A percentile compares a stretch with the other conserved stretches of the same genome.
These are phyloP conservation scores for Rhopalosiphum padi DNA, from an alignment of 1,140 invertebrate species.

Conservation along the genomic window DNA sequence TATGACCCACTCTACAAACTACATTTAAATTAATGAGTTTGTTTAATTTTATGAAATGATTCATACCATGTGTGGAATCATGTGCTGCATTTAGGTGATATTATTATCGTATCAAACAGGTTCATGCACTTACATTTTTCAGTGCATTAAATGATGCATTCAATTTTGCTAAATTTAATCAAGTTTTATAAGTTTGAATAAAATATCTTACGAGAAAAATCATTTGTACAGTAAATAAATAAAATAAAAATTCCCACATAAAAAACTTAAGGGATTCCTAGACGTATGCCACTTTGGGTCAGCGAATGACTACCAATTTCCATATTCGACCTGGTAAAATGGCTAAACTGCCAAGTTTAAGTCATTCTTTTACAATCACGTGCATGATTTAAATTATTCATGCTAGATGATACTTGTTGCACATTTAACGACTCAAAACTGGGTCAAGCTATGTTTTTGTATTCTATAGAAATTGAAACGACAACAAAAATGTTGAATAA, in stretches of 20 bases:
- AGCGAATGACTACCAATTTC: background rate
- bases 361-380: slow-evolving; percentile 26
- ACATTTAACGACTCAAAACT: slow-evolving; percentile 16
- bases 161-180: background rate
- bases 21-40: slow-evolving; percentile 27
- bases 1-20: background rate
- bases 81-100: background rate
- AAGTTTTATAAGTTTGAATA: background rate
- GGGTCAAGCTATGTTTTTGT: background rate
- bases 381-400: slow-evolving; percentile 36
- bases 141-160: background rate
- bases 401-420: slow-evolving; percentile 31
- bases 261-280: slow-evolving; percentile 8
- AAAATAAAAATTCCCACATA: background rate
- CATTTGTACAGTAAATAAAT: background rate
- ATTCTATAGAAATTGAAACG: background rate
- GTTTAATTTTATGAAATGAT: background rate
- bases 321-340: slow-evolving; percentile 14
- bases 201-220: background rate
- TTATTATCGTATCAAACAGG: background rate
- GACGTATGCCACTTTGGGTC: background rate
- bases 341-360: slow-evolving; percentile 32
- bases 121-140: background rate
- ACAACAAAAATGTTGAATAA: background rate
- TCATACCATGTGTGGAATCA: background rate